Base-by-base conservation (phyloP, 2,797 vertebrate genomes). In the Hypotaenidia philippensis region DNA sequence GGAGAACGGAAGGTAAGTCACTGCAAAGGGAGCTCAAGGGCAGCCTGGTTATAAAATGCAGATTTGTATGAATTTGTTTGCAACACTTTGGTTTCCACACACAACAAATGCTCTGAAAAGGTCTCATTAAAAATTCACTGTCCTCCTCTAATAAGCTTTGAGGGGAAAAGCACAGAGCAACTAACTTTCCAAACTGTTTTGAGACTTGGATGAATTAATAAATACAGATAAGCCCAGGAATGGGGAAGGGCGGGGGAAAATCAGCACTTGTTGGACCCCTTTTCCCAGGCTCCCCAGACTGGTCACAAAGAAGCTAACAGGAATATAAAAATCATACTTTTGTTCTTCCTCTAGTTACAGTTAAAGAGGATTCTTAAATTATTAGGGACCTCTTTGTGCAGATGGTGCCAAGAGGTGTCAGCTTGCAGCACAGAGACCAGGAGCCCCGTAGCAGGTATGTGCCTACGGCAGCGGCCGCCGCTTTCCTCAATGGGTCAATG, bases 241-340 rank as follows among this genome's bases (percentile, higher is more conserved):
- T 50, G 20, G 9, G 11, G 38, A 56, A 27, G 26, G 65, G 53
- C 0, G 1, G 25, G 9, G 52, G 9, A 22, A 53, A 63, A 47
- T 34, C 55, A 11, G n/a, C 2, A 0, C n/a, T 27, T 20, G 21
- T n/a, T 63, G 59, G 55, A 47, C 49, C 76, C 44, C 29, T 57
- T 19, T 44, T 26, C 40, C 0, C 0, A 1, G n/a, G 55, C 14
- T 49, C 32, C 47, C 13, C 0, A 1, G 4, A 32, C 11, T 1
- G 1, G 31, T 70, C 40, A n/a, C 53, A 16, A 60, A 68, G 65
- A 14, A 34, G 34, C 38, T 23, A n/a, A 26, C 1, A 34, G n/a
- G 31, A 59, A 80, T 6, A 21, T 26, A 38, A 66, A 76, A 76
- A 71, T 63, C 25, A 41, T 0, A 27, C 49, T 71, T 66, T 47